Evolutionary conservation across 2,113 vertebrate species (phyloP).

Genomic region (Anser brachyrhynchus): DNA sequence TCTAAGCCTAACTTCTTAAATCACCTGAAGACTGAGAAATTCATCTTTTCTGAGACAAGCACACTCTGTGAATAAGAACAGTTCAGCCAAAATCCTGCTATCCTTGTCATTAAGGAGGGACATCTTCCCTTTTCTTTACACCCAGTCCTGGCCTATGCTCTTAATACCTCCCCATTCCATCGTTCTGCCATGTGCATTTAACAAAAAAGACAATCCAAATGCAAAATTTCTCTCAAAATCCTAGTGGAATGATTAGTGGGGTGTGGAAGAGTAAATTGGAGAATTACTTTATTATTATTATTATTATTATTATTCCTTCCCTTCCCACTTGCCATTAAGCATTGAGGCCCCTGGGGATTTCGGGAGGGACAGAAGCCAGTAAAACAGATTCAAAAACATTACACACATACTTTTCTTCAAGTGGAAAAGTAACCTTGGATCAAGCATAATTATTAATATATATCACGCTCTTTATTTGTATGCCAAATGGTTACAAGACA

Average conservation of each 20-base stretch:
- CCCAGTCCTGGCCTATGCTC: neutral
- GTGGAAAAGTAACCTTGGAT: neutral
- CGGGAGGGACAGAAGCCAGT: neutral
- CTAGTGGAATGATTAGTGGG: neutral
- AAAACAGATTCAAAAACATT: neutral
- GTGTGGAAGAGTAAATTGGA: neutral
- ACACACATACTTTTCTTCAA: neutral
- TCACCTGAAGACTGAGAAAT: conserved; percentile 17
- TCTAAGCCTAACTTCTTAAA: neutral
- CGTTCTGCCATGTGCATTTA: neutral
- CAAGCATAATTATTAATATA: neutral
- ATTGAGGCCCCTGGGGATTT: too few species aligned
- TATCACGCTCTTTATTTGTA: neutral
- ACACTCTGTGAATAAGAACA: neutral
- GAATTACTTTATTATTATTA: neutral
- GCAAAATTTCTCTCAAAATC: neutral
- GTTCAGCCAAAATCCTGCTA: neutral
- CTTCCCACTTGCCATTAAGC: too few species aligned
- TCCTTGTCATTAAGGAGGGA: neutral
- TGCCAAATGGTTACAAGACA: neutral
- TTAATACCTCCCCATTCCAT: neutral
- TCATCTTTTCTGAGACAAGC: neutral
- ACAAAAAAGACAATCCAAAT: neutral
- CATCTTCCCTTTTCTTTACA: neutral
- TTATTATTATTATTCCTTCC: too few species aligned